Evolutionary conservation across 2,797 vertebrate species (phyloP).

Genomic region (Eulemur rubriventer): DNA sequence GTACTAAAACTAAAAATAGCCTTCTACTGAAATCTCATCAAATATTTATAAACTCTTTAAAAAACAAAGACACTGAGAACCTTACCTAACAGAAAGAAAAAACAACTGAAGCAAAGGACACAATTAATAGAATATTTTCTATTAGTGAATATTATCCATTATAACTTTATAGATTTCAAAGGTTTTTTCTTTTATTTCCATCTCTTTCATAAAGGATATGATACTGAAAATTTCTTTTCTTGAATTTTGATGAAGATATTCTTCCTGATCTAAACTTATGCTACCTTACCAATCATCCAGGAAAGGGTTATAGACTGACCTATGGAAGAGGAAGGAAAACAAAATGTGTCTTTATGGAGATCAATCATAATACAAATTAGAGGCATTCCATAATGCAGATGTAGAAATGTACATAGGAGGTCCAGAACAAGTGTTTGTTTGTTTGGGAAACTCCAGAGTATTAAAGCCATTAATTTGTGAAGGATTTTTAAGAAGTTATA

Average conservation of each 20-base stretch:
- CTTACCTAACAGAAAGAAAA: not conserved
- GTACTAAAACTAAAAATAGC: conserved; percentile 52
- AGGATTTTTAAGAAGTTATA: not conserved
- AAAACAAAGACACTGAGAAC: not conserved
- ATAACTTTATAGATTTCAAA: not conserved
- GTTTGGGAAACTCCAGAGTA: not conserved
- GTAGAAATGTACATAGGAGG: not conserved
- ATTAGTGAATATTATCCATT: not conserved
- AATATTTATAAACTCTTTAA: conserved; percentile 53
- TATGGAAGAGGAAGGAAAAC: not conserved
- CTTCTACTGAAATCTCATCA: conserved; percentile 46
- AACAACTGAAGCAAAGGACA: not conserved
- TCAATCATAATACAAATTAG: not conserved
- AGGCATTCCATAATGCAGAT: not conserved
- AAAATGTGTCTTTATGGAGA: not conserved
- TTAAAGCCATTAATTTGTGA: not conserved
- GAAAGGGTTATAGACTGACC: not conserved
- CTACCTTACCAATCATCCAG: not conserved
- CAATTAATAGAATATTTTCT: not conserved
- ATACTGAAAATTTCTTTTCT: not conserved
- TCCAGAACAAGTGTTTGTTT: not conserved
- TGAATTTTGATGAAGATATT: not conserved
- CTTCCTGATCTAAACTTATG: not conserved
- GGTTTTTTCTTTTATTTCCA: not conserved
- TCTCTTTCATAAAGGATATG: not conserved